These are phyloP conservation scores for Unio pictorum DNA, from an alignment of 2,888 invertebrate species.

Conservation along the genomic window DNA sequence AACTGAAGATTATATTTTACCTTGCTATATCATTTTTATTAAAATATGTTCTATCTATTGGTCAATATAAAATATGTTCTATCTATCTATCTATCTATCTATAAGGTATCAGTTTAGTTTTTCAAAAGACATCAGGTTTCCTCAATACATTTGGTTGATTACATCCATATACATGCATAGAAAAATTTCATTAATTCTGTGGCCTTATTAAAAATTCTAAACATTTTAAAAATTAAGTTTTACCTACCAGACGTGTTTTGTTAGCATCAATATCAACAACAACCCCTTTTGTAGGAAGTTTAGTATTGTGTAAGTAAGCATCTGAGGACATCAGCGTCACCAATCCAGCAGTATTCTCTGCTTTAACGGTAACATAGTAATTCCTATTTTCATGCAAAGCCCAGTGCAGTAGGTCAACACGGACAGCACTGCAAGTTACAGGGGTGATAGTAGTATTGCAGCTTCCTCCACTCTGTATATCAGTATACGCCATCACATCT, in stretches of 20 bases:
- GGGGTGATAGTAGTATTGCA: constrained; percentile 11
- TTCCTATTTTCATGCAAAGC: constrained; percentile 25
- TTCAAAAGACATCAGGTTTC: too few species aligned
- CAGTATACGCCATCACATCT: constrained; percentile 10
- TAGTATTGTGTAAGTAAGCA: constrained; percentile 31
- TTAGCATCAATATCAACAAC: constrained; percentile 25
- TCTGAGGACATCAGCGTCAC: constrained; percentile 21
- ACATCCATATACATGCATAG: too few species aligned
- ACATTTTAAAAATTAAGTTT: too few species aligned
- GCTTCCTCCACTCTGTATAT: constrained; percentile 11
- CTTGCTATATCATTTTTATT: too few species aligned
- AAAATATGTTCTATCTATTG: too few species aligned
- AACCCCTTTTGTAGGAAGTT: constrained; percentile 28
- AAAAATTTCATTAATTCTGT: too few species aligned
- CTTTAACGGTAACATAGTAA: constrained; percentile 37
- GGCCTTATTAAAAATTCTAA: too few species aligned
- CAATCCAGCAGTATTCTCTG: constrained; percentile 28
- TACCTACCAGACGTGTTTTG: background rate
- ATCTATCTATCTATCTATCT: too few species aligned
- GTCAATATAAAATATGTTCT: too few species aligned
- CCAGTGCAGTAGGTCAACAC: constrained; percentile 21
- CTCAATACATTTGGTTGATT: too few species aligned
- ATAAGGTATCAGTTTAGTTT: too few species aligned
- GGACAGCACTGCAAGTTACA: constrained; percentile 21
- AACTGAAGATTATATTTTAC: too few species aligned